Evolutionary conservation across 2,888 invertebrate species (phyloP).

Genomic region (Amblyjoppa fuscipennis): DNA sequence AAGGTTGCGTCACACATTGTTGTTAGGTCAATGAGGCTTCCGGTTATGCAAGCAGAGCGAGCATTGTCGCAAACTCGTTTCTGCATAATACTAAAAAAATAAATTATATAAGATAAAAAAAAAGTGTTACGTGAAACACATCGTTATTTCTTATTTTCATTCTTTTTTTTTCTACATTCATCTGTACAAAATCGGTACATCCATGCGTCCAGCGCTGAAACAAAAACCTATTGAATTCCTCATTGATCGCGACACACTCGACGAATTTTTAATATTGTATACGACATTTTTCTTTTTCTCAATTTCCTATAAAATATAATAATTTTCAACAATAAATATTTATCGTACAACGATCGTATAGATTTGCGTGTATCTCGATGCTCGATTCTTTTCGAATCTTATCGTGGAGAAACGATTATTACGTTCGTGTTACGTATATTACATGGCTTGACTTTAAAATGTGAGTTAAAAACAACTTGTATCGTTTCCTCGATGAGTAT

Average conservation of each 20-base stretch:
- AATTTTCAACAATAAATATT: slow-evolving; percentile 39
- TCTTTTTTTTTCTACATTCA: slow-evolving; percentile 24
- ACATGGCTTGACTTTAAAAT: slow-evolving; percentile 7
- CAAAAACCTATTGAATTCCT: slow-evolving; percentile 6
- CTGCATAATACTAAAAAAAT: background rate
- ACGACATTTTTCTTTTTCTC: slow-evolving; percentile 9
- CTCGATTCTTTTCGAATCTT: background rate
- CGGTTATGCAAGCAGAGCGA: slow-evolving; percentile 11
- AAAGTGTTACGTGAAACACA: background rate
- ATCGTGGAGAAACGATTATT: background rate
- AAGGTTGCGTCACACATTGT: slow-evolving; percentile 12
- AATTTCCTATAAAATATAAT: slow-evolving; percentile 12
- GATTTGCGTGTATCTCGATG: background rate
- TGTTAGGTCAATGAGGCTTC: slow-evolving; percentile 3
- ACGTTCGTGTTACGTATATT: background rate
- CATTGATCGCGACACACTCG: background rate
- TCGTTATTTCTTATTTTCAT: slow-evolving; percentile 8
- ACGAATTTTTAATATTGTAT: background rate
- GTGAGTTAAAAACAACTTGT: slow-evolving; percentile 31
- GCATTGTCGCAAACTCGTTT: slow-evolving; percentile 4
- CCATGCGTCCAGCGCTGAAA: slow-evolving; percentile 61
- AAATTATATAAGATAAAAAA: slow-evolving; percentile 8
- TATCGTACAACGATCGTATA: slow-evolving; percentile 33
- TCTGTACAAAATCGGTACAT: slow-evolving; percentile 61
- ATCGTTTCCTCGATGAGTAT: slow-evolving; percentile 53